Evolutionary conservation across 2,113 vertebrate genomes (phyloP).

Genomic region (Narcine bancroftii): DNA sequence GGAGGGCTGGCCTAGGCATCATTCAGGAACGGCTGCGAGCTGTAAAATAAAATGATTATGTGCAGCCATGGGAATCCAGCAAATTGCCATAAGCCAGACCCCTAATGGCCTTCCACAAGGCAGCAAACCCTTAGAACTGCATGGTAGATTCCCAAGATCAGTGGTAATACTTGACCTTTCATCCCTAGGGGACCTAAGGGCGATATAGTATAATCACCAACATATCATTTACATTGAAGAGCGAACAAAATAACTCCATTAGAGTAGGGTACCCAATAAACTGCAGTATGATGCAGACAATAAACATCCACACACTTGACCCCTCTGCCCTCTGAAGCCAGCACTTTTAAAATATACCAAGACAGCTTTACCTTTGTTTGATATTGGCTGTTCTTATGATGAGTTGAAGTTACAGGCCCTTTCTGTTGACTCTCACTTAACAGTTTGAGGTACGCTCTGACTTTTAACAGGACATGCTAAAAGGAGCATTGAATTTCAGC

Average conservation of each 20-base stretch:
- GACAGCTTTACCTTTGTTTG: not conserved
- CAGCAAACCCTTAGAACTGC: slow-evolving; percentile 46
- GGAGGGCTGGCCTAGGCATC: slow-evolving; percentile 52
- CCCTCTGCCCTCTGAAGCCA: not conserved
- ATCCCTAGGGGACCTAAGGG: fast-evolving
- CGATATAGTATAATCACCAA: slow-evolving; percentile 18
- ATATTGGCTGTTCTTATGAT: not conserved
- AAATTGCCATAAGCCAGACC: slow-evolving; percentile 41
- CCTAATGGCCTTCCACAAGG: slow-evolving; percentile 41
- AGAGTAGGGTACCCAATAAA: not conserved
- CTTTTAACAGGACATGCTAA: not conserved
- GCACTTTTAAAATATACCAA: not conserved
- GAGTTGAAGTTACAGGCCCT: not conserved
- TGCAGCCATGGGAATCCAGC: slow-evolving; percentile 38
- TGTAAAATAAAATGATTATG: slow-evolving; percentile 44
- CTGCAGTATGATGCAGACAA: not conserved
- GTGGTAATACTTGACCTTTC: slow-evolving; percentile 40
- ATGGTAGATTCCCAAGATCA: slow-evolving; percentile 33
- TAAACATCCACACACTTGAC: slow-evolving; percentile 32
- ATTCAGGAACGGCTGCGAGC: slow-evolving; percentile 36
- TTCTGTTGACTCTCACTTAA: not conserved
- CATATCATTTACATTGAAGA: slow-evolving; percentile 33
- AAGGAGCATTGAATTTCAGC: not conserved
- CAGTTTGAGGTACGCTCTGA: too few relatives aligned
- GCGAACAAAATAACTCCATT: slow-evolving; percentile 11